Evolutionary conservation across 2,797 vertebrate genomes (phyloP).

Genomic region (Salmo trutta): DNA sequence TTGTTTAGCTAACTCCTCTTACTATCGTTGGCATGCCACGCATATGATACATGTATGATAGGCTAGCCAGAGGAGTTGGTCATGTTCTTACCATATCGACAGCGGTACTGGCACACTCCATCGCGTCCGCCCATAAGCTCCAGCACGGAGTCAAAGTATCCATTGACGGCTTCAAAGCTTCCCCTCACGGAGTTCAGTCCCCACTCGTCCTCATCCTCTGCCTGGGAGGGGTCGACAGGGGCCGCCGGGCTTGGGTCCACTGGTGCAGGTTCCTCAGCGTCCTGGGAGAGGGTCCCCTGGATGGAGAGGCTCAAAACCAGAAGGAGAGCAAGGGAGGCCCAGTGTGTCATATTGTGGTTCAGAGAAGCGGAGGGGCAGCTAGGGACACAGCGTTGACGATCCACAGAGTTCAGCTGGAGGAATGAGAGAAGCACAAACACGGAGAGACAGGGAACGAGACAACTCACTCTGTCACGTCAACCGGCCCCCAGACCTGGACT

Average conservation of each 20-base stretch:
- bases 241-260: slow-evolving; percentile 26
- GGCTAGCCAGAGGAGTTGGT: neutral
- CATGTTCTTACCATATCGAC: slow-evolving; percentile 81
- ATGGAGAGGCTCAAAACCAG: slow-evolving; percentile 46
- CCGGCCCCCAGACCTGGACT: slow-evolving; percentile 60
- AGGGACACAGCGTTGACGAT: neutral
- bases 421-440: slow-evolving; percentile 7
- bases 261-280: slow-evolving; percentile 22
- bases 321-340: slow-evolving; percentile 42
- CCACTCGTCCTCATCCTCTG: slow-evolving; percentile 77
- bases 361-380: neutral
- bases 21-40: neutral
- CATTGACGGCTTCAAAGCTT: slow-evolving; percentile 83
- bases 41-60: neutral
- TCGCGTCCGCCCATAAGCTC: slow-evolving; percentile 91
- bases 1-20: neutral
- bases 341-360: slow-evolving; percentile 46
- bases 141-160: slow-evolving; percentile 90
- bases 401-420: slow-evolving; percentile 10
- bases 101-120: slow-evolving; percentile 90
- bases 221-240: slow-evolving; percentile 29
- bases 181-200: slow-evolving; percentile 81
- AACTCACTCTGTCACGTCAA: neutral
- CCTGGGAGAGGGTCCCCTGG: slow-evolving; percentile 42
- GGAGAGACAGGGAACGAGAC: slow-evolving; percentile 1